Evolutionary conservation across 2,888 invertebrate species (phyloP).

Genomic region (Lucinisca nassula): DNA sequence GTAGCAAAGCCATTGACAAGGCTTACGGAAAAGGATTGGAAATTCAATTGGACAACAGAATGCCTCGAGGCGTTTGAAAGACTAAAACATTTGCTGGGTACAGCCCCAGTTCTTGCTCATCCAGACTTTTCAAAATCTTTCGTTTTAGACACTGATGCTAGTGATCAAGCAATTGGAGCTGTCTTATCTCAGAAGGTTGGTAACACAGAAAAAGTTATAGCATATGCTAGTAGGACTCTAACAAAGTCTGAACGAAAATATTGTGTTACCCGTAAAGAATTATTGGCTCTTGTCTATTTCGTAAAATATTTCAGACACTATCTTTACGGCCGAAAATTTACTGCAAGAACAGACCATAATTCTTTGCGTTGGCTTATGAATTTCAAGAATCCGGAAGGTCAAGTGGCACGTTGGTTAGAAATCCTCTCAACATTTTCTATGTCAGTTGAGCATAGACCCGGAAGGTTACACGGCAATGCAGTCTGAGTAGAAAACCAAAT

Average conservation of each 20-base stretch:
- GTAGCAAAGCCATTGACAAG: slow-evolving; percentile 23
- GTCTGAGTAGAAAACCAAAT: too few relatives aligned
- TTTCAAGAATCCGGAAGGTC: slow-evolving; percentile 60
- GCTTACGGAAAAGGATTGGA: too few relatives aligned
- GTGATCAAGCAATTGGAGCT: slow-evolving; percentile 65
- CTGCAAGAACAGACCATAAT: slow-evolving; percentile 64
- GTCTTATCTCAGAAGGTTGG: slow-evolving; percentile 63
- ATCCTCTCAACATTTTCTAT: slow-evolving; percentile 54
- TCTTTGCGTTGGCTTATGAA: slow-evolving; percentile 59
- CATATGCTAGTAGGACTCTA: slow-evolving; percentile 57
- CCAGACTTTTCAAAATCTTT: slow-evolving; percentile 55
- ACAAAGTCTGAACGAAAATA: slow-evolving; percentile 53
- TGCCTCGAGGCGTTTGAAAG: too few relatives aligned
- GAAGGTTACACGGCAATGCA: slow-evolving; percentile 43
- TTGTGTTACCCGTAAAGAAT: slow-evolving; percentile 61
- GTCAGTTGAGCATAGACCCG: slow-evolving; percentile 47
- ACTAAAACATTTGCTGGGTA: too few relatives aligned
- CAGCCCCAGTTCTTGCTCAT: slow-evolving; percentile 58
- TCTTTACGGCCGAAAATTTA: slow-evolving; percentile 57
- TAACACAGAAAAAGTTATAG: slow-evolving; percentile 66
- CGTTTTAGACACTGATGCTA: slow-evolving; percentile 71
- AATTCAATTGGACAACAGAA: too few relatives aligned
- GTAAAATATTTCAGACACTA: slow-evolving; percentile 69
- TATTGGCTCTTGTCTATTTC: slow-evolving; percentile 65
- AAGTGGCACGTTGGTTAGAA: slow-evolving; percentile 52